Evolutionary conservation across 1,140 invertebrate species (phyloP).

Genomic region (Batillaria attramentaria): DNA sequence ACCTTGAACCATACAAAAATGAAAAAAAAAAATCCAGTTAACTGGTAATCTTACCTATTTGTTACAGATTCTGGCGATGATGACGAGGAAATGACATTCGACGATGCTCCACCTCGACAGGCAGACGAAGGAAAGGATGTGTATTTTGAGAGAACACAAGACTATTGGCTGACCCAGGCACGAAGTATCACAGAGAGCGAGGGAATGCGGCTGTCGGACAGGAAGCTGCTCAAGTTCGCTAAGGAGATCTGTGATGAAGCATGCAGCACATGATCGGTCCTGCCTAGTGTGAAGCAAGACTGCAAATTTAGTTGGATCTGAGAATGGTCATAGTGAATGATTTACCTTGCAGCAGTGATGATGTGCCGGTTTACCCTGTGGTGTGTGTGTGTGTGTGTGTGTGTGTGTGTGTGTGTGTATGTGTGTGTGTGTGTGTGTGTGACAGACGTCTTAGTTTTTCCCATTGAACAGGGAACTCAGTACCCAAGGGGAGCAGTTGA

Average conservation of each 20-base stretch:
- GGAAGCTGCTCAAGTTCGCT: constrained; percentile 50
- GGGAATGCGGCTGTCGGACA: constrained; percentile 45
- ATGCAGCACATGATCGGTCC: background rate
- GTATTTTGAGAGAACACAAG: constrained; percentile 53
- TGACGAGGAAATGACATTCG: constrained; percentile 58
- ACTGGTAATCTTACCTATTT: too few relatives aligned
- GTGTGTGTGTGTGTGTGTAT: constrained; percentile 3
- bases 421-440: background rate
- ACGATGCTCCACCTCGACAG: constrained; percentile 49
- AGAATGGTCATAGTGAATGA: background rate
- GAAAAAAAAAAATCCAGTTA: too few relatives aligned
- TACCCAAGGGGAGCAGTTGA: too few relatives aligned
- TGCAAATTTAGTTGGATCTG: background rate
- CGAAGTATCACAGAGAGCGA: constrained; percentile 49
- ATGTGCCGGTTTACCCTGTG: background rate
- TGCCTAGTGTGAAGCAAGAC: background rate
- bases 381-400: background rate
- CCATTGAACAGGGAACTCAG: too few relatives aligned
- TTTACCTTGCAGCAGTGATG: background rate
- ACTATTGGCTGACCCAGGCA: constrained; percentile 56
- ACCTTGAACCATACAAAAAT: too few relatives aligned
- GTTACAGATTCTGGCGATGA: constrained; percentile 29
- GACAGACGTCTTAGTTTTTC: too few relatives aligned
- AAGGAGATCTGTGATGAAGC: constrained; percentile 58
- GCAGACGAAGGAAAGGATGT: constrained; percentile 42